Evolutionary conservation across 2,888 invertebrate species (phyloP).

Genomic region (Rotaria macrura): DNA sequence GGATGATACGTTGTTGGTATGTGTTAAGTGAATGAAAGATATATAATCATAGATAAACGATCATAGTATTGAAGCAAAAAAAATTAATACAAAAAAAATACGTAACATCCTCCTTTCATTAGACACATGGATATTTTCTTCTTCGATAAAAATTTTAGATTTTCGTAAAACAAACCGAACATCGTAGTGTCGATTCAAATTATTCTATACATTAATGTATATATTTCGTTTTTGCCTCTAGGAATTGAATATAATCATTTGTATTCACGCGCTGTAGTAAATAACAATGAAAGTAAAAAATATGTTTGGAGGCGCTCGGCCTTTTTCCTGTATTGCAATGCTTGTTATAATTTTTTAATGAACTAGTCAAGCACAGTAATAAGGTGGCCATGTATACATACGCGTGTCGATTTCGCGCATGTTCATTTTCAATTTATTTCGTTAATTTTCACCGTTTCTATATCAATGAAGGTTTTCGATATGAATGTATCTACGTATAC

Average conservation of each 20-base stretch:
- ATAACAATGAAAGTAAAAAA: background rate
- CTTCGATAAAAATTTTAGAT: background rate
- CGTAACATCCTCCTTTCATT: background rate
- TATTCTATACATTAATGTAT: background rate
- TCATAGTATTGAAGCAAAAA: background rate
- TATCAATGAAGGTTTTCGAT: background rate
- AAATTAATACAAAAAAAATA: background rate
- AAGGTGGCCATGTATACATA: background rate
- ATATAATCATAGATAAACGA: constrained; percentile 10
- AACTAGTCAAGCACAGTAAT: background rate
- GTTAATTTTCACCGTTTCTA: background rate
- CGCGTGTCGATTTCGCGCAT: background rate
- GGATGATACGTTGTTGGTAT: background rate
- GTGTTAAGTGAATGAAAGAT: background rate
- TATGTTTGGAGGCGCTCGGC: background rate
- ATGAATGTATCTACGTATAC: background rate
- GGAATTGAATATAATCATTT: background rate
- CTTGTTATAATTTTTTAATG: constrained; percentile 3
- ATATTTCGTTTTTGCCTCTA: background rate
- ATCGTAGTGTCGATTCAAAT: background rate
- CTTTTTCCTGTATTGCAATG: background rate
- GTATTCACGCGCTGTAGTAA: background rate
- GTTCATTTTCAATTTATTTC: background rate
- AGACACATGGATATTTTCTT: too few species aligned
- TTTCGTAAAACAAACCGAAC: background rate